Evolutionary conservation across 2,113 vertebrate genomes (phyloP).

Genomic region (Rhinichthys klamathensis): DNA sequence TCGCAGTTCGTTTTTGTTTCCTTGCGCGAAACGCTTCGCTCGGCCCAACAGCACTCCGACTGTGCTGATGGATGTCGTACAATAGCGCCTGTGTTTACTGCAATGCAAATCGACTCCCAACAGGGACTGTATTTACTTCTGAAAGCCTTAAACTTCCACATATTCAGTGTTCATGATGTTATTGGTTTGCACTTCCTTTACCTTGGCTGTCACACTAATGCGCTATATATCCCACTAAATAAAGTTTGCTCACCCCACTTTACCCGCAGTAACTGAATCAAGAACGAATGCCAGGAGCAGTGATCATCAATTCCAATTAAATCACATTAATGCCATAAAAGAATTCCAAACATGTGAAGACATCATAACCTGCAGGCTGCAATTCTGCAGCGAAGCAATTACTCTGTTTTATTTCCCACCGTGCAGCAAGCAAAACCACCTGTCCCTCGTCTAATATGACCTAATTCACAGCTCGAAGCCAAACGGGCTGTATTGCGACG

Average conservation of each 20-base stretch:
- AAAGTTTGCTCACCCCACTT: background rate
- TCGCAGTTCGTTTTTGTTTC: slow-evolving; percentile 28
- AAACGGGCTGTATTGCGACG: background rate
- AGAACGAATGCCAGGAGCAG: background rate
- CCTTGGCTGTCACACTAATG: slow-evolving; percentile 22
- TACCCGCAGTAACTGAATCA: background rate
- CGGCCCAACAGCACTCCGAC: background rate
- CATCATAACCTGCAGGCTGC: slow-evolving; percentile 27
- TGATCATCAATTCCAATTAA: background rate
- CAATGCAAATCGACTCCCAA: slow-evolving; percentile 32
- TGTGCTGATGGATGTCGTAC: slow-evolving; percentile 14
- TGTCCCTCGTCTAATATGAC: slow-evolving; percentile 20
- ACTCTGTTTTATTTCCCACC: background rate
- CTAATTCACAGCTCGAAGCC: background rate
- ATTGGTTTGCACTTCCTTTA: slow-evolving; percentile 16
- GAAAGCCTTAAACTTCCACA: slow-evolving; percentile 34
- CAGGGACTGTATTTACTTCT: slow-evolving; percentile 25
- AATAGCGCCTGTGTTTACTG: slow-evolving; percentile 28
- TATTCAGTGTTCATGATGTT: background rate
- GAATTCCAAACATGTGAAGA: slow-evolving; percentile 32
- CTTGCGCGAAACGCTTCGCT: slow-evolving; percentile 8
- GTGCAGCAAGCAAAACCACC: slow-evolving; percentile 8
- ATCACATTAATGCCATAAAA: slow-evolving; percentile 18
- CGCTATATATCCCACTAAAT: background rate
- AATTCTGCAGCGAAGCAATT: background rate